Evolutionary conservation across 2,888 invertebrate species (phyloP), one percentile per base, ranked within the genome.

Genomic region (Megamerina dolium): DNA sequence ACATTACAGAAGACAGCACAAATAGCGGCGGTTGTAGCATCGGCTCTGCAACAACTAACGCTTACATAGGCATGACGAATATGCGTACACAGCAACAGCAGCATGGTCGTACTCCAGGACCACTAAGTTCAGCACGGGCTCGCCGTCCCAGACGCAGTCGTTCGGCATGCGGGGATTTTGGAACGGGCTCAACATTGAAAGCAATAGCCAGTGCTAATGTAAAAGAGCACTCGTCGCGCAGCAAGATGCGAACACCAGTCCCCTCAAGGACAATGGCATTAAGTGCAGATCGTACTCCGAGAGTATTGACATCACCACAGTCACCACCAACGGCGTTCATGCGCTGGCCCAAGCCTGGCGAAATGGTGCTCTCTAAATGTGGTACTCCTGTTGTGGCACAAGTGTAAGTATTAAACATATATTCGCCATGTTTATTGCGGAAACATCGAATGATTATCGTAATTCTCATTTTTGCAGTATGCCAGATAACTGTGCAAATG

Each of bases 1-100:
- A 70, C 66, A 66, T 70, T 70, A 70, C 70, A 69, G 70, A 70
- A 59, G 70, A 70, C 58, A 70, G 68, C 55, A 55, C 60, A 19
- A 55, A 49, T 34, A 52, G 55, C 26, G 45, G 52, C 36, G 45
- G 53, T 46, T 18, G 41, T 38, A 14, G 19, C 41, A 33, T 50
- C 41, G 40, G 43, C 29, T 40, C 50, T 26, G 14, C 36, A 6
- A 32, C 41, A 21, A 32, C 48, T 37, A 45, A 42, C 36, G 32
- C 41, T 38, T 48, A 38, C 29, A 53, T 53, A 8, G 42, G 41
- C 34, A 18, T 44, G 13, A 37, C 49, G 14, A 39, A 37, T 26
- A 18, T 46, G 39, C 34, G 50, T 40, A 32, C 41, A 37, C 26
- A 58, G 13, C 49, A 46, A 17, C 48, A 46, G 10, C 55, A 50